phyloP scores from a whole-genome alignment of 2,888 invertebrate genomes.

The Masnerella sp. region DNA sequence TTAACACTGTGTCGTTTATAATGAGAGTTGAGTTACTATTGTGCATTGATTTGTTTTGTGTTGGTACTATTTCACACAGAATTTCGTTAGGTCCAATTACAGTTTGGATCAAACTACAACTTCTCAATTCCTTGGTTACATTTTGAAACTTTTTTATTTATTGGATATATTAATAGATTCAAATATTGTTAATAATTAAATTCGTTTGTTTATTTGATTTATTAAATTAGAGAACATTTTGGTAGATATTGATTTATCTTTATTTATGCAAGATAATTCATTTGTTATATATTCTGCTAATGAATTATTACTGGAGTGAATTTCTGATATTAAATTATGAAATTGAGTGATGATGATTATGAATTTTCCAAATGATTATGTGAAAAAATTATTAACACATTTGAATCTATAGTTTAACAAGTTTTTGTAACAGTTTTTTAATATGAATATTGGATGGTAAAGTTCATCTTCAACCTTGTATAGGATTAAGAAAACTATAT shows the following conservation, averaged over 20 bases:
- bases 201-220: too few species aligned
- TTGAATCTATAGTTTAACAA: constrained; percentile 8
- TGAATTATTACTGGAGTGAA: too few species aligned
- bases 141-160: constrained; percentile 20
- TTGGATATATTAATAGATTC: constrained; percentile 19
- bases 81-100: neutral
- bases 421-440: too few species aligned
- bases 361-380: neutral
- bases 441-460: neutral
- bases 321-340: too few species aligned
- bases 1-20: too few species aligned
- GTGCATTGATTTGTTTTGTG: neutral
- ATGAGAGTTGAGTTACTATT: too few species aligned
- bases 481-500: constrained; percentile 15
- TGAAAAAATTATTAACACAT: constrained; percentile 11
- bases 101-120: too few species aligned
- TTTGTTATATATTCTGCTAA: too few species aligned
- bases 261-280: too few species aligned
- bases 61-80: neutral
- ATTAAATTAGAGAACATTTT: neutral
- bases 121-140: too few species aligned
- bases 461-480: neutral
- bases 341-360: too few species aligned
- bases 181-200: constrained; percentile 18
- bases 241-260: neutral